phyloP scores from a whole-genome alignment of 2,113 vertebrate genomes.

The Perccottus glenii region DNA sequence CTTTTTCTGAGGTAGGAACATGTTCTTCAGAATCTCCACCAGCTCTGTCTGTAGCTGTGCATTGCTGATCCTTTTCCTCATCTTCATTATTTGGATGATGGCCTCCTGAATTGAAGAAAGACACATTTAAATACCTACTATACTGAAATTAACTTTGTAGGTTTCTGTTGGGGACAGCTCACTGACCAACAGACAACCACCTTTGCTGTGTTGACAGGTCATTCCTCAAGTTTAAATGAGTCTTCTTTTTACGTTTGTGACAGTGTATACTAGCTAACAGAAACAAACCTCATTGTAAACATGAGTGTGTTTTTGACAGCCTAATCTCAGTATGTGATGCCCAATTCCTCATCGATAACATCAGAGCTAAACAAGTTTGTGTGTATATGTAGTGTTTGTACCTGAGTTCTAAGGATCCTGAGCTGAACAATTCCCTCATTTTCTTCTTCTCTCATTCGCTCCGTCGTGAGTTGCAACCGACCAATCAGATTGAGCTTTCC shows the following conservation, averaged over 20 bases:
- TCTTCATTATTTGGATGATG: constrained; percentile 99
- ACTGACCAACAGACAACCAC: too few species aligned
- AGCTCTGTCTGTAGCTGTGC: constrained; percentile 98
- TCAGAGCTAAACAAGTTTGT: neutral
- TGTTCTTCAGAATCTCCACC: constrained; percentile 99
- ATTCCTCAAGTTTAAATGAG: too few species aligned
- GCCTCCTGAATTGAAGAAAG: constrained; percentile 83
- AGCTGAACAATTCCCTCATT: constrained; percentile 98
- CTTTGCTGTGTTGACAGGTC: too few species aligned
- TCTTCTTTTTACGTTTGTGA: too few species aligned
- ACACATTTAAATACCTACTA: too few species aligned
- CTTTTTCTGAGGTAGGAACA: constrained; percentile 99
- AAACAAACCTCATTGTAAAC: too few species aligned
- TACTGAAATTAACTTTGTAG: too few species aligned
- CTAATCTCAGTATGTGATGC: too few species aligned
- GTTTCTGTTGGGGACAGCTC: too few species aligned
- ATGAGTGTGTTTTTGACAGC: too few species aligned
- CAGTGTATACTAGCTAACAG: too few species aligned
- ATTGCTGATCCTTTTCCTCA: constrained; percentile 98
- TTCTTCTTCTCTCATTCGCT: constrained; percentile 97
- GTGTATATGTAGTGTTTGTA: constrained; percentile 54
- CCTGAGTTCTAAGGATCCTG: constrained; percentile 97
- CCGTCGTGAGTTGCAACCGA: constrained; percentile 94
- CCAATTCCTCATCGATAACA: neutral
- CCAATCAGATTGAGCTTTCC: constrained; percentile 98